Conservation (phyloP, 2,113 vertebrate species). For the Laticauda colubrina region DNA sequence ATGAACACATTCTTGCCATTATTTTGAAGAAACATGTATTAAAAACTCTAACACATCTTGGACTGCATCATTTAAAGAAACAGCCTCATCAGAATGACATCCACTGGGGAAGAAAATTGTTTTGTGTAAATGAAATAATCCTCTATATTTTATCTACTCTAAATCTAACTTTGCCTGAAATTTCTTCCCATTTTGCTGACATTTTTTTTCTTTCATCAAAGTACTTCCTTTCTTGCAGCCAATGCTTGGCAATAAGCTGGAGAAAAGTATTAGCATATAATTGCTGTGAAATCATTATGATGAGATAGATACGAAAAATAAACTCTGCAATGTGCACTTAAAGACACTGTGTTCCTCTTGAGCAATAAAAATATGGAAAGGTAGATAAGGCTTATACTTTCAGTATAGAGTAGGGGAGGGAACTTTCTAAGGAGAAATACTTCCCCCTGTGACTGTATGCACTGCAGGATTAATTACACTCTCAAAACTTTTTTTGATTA, state of each 20-base stretch:
- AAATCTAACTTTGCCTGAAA: background rate
- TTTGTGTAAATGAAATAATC: background rate
- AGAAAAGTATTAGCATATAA: constrained; percentile 19
- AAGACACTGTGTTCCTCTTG: constrained; percentile 10
- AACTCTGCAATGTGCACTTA: constrained; percentile 11
- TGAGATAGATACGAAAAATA: constrained; percentile 18
- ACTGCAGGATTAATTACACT: constrained; percentile 15
- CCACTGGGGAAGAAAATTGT: background rate
- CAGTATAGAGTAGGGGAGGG: background rate
- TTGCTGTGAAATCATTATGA: constrained; percentile 30
- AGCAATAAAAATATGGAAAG: constrained; percentile 37
- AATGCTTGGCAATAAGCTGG: constrained; percentile 14
- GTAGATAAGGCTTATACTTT: constrained; percentile 29
- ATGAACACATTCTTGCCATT: background rate
- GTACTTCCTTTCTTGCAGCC: background rate
- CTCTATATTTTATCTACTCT: background rate
- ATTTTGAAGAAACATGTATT: background rate
- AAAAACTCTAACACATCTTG: background rate
- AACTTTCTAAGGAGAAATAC: background rate
- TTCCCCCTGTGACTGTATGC: background rate
- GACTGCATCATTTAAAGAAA: background rate
- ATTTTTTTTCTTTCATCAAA: background rate
- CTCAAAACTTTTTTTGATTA: constrained; percentile 20
- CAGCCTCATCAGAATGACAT: background rate
- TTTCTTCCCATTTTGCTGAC: background rate